phyloP scores from a whole-genome alignment of 2,113 vertebrate genomes.

The Raja brachyura region DNA sequence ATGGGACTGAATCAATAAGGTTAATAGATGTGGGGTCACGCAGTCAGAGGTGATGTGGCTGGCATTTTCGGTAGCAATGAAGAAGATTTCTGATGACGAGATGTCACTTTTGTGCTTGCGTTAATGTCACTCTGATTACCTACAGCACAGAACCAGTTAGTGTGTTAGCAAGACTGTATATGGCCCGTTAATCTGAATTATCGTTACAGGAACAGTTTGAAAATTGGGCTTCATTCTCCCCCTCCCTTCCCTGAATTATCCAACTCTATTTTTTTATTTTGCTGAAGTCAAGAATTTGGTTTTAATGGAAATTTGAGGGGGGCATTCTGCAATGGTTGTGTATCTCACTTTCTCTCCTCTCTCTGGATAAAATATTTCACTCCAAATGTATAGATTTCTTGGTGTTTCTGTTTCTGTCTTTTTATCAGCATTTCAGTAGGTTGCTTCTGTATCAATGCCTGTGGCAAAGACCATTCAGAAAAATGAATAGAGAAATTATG shows the following conservation, averaged over 20 bases:
- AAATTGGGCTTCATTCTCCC: conserved; percentile 51
- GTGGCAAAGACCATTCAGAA: not conserved
- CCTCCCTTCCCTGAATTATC: conserved; percentile 56
- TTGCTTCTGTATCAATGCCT: not conserved
- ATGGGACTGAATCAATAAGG: conserved; percentile 86
- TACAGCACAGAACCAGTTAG: conserved; percentile 58
- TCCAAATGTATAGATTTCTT: not conserved
- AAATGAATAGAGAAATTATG: conserved; percentile 21
- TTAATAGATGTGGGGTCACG: conserved; percentile 86
- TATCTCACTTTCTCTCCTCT: not conserved
- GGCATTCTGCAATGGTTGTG: not conserved
- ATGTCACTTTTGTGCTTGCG: conserved; percentile 71
- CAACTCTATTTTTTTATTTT: conserved; percentile 55
- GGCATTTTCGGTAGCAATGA: conserved; percentile 83
- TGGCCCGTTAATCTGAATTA: conserved; percentile 77
- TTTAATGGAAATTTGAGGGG: not conserved
- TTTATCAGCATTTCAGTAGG: not conserved
- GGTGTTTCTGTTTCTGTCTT: no score
- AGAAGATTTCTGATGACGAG: conserved; percentile 85
- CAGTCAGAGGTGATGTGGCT: conserved; percentile 83
- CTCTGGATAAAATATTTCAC: not conserved
- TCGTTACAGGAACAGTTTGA: conserved; percentile 64
- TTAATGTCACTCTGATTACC: conserved; percentile 79
- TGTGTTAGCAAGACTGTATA: conserved; percentile 58
- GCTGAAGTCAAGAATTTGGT: conserved; percentile 59